These are phyloP conservation scores for Dryobota labecula DNA, from an alignment of 2,888 invertebrate genomes.

Conservation along the genomic window DNA sequence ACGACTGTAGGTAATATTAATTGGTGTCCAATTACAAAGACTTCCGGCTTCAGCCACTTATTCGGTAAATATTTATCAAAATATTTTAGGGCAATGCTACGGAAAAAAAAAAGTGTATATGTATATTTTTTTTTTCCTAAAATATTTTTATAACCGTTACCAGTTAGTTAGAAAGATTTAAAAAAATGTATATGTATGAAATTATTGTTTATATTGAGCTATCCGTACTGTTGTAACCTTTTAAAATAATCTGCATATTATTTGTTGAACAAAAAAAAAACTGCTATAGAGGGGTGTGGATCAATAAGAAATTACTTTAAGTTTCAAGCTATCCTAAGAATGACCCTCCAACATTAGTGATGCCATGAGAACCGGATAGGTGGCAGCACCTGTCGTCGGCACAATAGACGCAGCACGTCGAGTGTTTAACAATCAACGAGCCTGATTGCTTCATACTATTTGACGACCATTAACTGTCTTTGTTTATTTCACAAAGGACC, in stretches of 20 bases:
- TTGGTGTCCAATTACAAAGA: not conserved
- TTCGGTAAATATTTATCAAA: not conserved
- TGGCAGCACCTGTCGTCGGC: constrained; percentile 12
- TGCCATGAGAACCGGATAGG: constrained; percentile 21
- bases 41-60: not conserved
- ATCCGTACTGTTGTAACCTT: not conserved
- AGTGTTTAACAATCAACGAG: constrained; percentile 49
- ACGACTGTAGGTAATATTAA: not conserved
- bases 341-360: not conserved
- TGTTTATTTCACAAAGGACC: constrained; percentile 27
- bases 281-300: not conserved
- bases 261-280: not conserved
- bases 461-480: constrained; percentile 42
- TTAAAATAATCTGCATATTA: not conserved
- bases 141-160: too few species aligned
- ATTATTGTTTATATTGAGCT: not conserved
- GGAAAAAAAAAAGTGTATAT: too few species aligned
- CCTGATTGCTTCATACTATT: constrained; percentile 51
- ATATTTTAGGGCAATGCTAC: not conserved
- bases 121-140: too few species aligned
- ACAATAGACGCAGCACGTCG: constrained; percentile 36
- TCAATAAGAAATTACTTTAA: not conserved
- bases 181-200: too few species aligned
- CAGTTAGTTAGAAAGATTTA: too few species aligned
- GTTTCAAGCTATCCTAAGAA: not conserved